Percentiles rank a stretch among this genome's conserved stretches.
These are phyloP conservation scores for Hylaeus volcanicus DNA, from an alignment of 1,140 invertebrate species.

Conservation along the genomic window DNA sequence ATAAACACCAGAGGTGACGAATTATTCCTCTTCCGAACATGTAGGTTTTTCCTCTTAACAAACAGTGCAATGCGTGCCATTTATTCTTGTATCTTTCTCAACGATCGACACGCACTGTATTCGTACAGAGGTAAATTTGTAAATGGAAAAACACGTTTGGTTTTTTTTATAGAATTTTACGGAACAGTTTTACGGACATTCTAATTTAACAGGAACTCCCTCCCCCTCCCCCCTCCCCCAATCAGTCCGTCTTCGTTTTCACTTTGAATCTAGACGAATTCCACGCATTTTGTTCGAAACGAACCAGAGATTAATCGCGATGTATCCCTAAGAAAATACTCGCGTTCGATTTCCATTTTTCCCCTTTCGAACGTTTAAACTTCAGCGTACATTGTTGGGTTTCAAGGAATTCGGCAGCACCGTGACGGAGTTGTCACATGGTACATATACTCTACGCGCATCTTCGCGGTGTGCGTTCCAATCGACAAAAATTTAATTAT, in stretches of 20 bases:
- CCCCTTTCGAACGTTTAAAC: background rate
- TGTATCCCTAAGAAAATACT: background rate
- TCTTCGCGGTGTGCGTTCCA: background rate
- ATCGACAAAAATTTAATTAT: background rate
- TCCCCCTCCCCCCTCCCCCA: too few relatives aligned
- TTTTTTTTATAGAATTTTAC: too few relatives aligned
- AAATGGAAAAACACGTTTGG: too few relatives aligned
- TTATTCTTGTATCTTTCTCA: too few relatives aligned
- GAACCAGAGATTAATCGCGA: background rate
- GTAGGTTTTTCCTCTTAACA: too few relatives aligned
- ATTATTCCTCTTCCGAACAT: too few relatives aligned
- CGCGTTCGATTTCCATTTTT: background rate
- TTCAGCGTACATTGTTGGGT: background rate
- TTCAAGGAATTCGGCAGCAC: background rate
- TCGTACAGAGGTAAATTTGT: too few relatives aligned
- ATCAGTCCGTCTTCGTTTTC: background rate
- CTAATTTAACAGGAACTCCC: too few relatives aligned
- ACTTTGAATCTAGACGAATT: background rate
- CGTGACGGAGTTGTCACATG: slow-evolving; percentile 30
- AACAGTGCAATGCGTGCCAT: too few relatives aligned
- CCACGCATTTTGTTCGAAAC: background rate
- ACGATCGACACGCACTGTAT: too few relatives aligned
- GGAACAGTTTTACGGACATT: too few relatives aligned
- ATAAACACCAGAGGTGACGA: too few relatives aligned
- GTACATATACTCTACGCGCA: background rate